Evolutionary conservation across 2,888 invertebrate species (phyloP).

Genomic region (Campoplex capitator): DNA sequence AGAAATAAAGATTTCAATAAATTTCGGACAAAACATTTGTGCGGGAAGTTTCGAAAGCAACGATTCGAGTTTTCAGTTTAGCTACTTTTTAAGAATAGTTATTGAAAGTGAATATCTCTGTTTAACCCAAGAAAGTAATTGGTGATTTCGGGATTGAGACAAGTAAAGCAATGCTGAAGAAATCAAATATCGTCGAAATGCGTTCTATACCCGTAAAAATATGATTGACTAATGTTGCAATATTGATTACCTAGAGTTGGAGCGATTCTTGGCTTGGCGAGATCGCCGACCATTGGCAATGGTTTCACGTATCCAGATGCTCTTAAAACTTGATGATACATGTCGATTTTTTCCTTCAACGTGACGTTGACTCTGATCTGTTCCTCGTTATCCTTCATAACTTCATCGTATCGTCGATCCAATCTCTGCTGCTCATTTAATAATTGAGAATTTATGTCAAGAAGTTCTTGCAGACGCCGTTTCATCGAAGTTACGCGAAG

Average conservation of each 20-base stretch:
- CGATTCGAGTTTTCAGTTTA: constrained; percentile 11
- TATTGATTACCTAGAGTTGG: constrained; percentile 78
- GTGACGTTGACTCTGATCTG: constrained; percentile 87
- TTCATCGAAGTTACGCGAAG: constrained; percentile 92
- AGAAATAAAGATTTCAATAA: background rate
- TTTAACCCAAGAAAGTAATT: background rate
- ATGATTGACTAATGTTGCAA: constrained; percentile 41
- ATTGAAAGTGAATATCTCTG: background rate
- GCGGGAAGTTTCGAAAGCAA: too few species aligned
- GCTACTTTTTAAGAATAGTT: background rate
- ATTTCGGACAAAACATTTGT: too few species aligned
- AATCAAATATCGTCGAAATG: background rate
- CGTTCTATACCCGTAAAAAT: background rate
- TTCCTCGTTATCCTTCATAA: constrained; percentile 89
- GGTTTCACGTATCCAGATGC: constrained; percentile 80
- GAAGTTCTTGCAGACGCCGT: constrained; percentile 90
- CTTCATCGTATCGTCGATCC: constrained; percentile 92
- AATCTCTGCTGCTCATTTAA: constrained; percentile 92
- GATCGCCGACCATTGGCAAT: constrained; percentile 78
- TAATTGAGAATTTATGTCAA: constrained; percentile 90
- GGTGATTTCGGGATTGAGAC: background rate
- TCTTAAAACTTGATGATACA: constrained; percentile 81
- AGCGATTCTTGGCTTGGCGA: constrained; percentile 79
- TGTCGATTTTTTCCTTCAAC: constrained; percentile 86
- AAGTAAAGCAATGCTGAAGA: background rate